These are phyloP conservation scores for Denticeps clupeoides DNA, from an alignment of 2,797 vertebrate genomes.

Conservation along the genomic window DNA sequence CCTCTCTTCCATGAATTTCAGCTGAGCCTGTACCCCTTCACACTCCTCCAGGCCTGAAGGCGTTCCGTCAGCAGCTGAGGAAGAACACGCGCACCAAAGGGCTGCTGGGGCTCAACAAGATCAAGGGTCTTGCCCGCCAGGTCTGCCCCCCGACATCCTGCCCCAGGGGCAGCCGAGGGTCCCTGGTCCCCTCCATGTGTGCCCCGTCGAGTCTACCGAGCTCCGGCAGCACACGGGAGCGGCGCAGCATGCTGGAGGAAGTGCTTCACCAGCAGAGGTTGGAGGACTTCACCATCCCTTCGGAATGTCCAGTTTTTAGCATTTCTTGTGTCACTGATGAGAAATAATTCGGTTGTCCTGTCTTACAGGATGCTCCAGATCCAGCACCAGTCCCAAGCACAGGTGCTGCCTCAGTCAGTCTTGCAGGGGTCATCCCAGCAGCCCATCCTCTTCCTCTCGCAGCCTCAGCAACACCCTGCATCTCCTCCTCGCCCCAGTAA, in stretches of 20 bases:
- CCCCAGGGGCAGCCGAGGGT: constrained; percentile 66
- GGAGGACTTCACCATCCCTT: constrained; percentile 23
- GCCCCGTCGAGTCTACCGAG: constrained; percentile 39
- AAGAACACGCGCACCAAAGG: constrained; percentile 85
- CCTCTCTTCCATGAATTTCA: background rate
- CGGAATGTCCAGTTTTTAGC: too few relatives aligned
- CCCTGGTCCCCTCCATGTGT: constrained; percentile 60
- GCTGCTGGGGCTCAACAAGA: constrained; percentile 87
- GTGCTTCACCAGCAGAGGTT: constrained; percentile 89
- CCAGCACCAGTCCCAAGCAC: constrained; percentile 72
- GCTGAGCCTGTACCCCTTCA: too few relatives aligned
- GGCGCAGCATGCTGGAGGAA: constrained; percentile 76
- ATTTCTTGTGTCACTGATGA: constrained; percentile 18
- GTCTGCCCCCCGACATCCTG: constrained; percentile 67
- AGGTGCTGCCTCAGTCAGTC: constrained; percentile 55
- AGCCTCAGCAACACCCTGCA: constrained; percentile 53
- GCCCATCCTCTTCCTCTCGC: constrained; percentile 53
- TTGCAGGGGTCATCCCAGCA: constrained; percentile 64
- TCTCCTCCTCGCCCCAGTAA: constrained; percentile 46
- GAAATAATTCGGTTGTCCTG: background rate
- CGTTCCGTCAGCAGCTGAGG: constrained; percentile 88
- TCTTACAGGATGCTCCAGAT: constrained; percentile 80
- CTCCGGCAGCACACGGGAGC: constrained; percentile 41
- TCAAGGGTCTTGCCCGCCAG: constrained; percentile 84
- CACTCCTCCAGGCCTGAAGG: constrained; percentile 93